These are phyloP conservation scores for Empis stercorea DNA, from an alignment of 2,888 invertebrate species.

Conservation along the genomic window DNA sequence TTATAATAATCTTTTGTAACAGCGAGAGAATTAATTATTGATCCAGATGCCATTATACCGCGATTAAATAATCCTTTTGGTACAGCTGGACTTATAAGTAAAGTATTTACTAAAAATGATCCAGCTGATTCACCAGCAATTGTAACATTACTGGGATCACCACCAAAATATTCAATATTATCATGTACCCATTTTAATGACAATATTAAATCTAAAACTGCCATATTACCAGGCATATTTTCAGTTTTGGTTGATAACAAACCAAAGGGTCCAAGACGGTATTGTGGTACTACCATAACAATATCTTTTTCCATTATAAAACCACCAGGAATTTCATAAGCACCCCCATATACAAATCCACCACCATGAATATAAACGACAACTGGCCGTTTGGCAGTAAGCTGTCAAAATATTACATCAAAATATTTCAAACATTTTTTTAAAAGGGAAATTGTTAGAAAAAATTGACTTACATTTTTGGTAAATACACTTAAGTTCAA, in stretches of 20 bases:
- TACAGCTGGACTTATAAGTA: slow-evolving; percentile 36
- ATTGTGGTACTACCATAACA: slow-evolving; percentile 39
- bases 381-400: slow-evolving; percentile 27
- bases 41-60: slow-evolving; percentile 42
- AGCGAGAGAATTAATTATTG: slow-evolving; percentile 38
- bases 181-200: slow-evolving; percentile 41
- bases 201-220: slow-evolving; percentile 38
- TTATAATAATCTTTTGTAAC: slow-evolving; percentile 24
- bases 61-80: slow-evolving; percentile 32
- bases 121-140: slow-evolving; percentile 44
- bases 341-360: slow-evolving; percentile 32
- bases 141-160: slow-evolving; percentile 38
- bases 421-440: too few relatives aligned
- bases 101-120: slow-evolving; percentile 35
- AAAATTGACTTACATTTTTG: slow-evolving; percentile 23
- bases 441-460: too few relatives aligned
- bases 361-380: slow-evolving; percentile 38
- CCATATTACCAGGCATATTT: slow-evolving; percentile 42
- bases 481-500: slow-evolving; percentile 31
- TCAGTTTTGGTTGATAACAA: slow-evolving; percentile 39
- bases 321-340: slow-evolving; percentile 30
- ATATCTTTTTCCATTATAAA: slow-evolving; percentile 38
- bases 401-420: slow-evolving; percentile 18
- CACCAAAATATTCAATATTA: slow-evolving; percentile 39
- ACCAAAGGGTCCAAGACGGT: slow-evolving; percentile 40